Evolutionary conservation across 2,797 vertebrate species (phyloP).

Genomic region (Hydrophis major): DNA sequence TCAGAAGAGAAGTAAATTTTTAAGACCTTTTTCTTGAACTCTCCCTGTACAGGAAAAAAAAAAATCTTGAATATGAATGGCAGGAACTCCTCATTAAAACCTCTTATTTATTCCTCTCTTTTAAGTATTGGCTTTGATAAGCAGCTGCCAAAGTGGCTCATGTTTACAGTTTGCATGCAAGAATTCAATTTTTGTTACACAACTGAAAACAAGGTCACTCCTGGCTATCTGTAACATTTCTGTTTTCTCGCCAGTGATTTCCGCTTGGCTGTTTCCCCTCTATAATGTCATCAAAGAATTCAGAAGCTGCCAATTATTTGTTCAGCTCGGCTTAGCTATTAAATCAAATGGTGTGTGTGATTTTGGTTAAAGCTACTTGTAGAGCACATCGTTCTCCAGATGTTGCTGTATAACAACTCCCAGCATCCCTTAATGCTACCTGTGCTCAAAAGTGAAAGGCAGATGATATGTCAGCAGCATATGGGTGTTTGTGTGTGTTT

Average conservation of each 20-base stretch:
- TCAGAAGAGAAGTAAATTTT: conserved; percentile 68
- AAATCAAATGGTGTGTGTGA: not conserved
- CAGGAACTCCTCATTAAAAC: conserved; percentile 50
- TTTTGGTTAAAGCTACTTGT: not conserved
- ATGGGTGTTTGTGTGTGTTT: not conserved
- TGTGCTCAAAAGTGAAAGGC: not conserved
- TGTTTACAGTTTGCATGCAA: not conserved
- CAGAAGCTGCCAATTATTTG: not conserved
- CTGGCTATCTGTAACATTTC: not conserved
- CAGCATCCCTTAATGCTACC: not conserved
- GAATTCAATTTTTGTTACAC: too few species aligned
- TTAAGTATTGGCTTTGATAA: conserved; percentile 48
- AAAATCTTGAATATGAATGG: conserved; percentile 46
- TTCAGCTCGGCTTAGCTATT: not conserved
- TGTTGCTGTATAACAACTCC: not conserved
- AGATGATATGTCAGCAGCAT: not conserved
- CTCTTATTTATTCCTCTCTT: conserved; percentile 44
- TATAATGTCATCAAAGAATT: not conserved
- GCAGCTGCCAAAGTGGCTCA: not conserved
- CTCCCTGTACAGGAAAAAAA: conserved; percentile 45
- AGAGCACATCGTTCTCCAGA: not conserved
- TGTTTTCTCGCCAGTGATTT: not conserved
- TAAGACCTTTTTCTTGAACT: conserved; percentile 45
- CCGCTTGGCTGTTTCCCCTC: not conserved
- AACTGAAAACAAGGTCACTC: not conserved